These are phyloP conservation scores for Hanleya hanleyi DNA, from an alignment of 2,888 invertebrate species.

Conservation along the genomic window DNA sequence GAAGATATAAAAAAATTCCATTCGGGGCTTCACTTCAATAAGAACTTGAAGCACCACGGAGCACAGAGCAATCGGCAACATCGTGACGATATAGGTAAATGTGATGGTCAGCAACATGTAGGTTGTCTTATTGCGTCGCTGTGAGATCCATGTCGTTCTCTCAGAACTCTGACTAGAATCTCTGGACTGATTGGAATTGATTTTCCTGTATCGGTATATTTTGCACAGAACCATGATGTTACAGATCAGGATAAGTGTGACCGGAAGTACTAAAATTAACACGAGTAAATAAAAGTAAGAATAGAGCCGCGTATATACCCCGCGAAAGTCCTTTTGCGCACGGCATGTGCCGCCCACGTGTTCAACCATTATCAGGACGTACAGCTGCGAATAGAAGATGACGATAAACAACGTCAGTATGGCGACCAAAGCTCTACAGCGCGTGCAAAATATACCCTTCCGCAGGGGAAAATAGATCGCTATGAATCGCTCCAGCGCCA, in stretches of 20 bases:
- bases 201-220: slow-evolving; percentile 26
- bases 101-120: slow-evolving; percentile 42
- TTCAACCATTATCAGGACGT: slow-evolving; percentile 39
- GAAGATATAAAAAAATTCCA: slow-evolving; percentile 17
- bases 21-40: slow-evolving; percentile 13
- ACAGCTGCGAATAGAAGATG: slow-evolving; percentile 41
- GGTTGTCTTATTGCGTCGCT: slow-evolving; percentile 37
- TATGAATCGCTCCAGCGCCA: slow-evolving; percentile 44
- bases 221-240: slow-evolving; percentile 42
- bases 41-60: slow-evolving; percentile 33
- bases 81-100: slow-evolving; percentile 36
- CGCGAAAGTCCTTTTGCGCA: slow-evolving; percentile 10
- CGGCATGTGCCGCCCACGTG: slow-evolving; percentile 22
- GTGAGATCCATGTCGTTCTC: background rate
- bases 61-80: slow-evolving; percentile 39
- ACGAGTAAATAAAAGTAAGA: slow-evolving; percentile 41
- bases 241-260: slow-evolving; percentile 38
- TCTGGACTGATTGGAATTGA: background rate
- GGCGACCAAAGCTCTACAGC: slow-evolving; percentile 35
- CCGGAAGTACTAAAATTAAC: slow-evolving; percentile 43
- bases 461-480: slow-evolving; percentile 42
- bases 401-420: slow-evolving; percentile 38
- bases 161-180: background rate
- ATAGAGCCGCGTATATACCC: slow-evolving; percentile 38
- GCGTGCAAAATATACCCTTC: slow-evolving; percentile 36